phyloP scores from a whole-genome alignment of 1,140 invertebrate species.

The Halotydeus destructor region DNA sequence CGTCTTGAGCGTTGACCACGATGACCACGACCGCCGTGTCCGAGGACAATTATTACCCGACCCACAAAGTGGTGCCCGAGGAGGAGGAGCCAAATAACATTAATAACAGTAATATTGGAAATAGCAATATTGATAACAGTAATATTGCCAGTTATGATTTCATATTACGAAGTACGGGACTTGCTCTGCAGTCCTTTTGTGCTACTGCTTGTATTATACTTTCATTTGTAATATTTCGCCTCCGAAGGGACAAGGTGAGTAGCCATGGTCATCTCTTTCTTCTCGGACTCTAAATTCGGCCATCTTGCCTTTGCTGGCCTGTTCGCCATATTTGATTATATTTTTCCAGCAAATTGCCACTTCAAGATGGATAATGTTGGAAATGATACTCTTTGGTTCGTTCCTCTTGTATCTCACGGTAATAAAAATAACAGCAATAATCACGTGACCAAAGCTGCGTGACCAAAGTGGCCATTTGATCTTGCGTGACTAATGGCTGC shows the following conservation, averaged over 20 bases:
- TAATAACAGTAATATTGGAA: no score
- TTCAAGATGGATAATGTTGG: slow-evolving; percentile 69
- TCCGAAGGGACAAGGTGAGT: slow-evolving; percentile 51
- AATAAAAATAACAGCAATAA: slow-evolving; percentile 27
- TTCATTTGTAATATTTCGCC: slow-evolving; percentile 44
- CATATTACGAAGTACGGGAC: slow-evolving; percentile 37
- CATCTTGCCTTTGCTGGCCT: not conserved
- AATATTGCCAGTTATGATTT: slow-evolving; percentile 30
- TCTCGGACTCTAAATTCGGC: not conserved
- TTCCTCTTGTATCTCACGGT: slow-evolving; percentile 63
- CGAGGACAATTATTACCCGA: not conserved
- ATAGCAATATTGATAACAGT: no score
- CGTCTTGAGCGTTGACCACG: not conserved
- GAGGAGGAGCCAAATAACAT: slow-evolving; percentile 30
- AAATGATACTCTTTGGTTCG: slow-evolving; percentile 60
- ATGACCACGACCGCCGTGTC: not conserved
- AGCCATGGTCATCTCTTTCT: slow-evolving; percentile 1
- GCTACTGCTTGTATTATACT: slow-evolving; percentile 45
- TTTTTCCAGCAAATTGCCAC: slow-evolving; percentile 44
- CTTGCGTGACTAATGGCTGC: no score
- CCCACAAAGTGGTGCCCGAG: slow-evolving; percentile 28
- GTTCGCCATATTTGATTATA: not conserved
- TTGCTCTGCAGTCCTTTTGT: slow-evolving; percentile 45
- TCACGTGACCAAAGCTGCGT: no score
- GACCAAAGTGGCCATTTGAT: no score